phyloP scores from a whole-genome alignment of 2,888 invertebrate genomes.

The Taenaris catops region DNA sequence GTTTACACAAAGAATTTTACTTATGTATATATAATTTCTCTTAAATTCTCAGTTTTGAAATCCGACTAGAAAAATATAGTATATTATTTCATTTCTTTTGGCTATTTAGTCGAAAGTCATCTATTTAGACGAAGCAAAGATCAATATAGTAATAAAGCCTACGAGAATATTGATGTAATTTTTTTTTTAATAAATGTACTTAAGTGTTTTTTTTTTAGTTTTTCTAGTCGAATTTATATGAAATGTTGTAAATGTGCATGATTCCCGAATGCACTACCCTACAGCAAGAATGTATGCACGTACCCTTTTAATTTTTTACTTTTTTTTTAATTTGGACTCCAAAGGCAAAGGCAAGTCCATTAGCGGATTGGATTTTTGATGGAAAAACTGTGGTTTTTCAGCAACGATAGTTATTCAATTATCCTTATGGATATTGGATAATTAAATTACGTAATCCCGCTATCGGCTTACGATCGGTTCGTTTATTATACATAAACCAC shows the following conservation, averaged over 20 bases:
- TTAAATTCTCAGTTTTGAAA: conserved; percentile 20
- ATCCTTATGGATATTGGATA: conserved; percentile 26
- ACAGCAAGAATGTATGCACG: conserved; percentile 75
- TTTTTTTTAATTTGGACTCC: conserved; percentile 39
- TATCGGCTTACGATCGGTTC: conserved; percentile 20
- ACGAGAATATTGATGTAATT: no score
- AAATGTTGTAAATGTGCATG: conserved; percentile 71
- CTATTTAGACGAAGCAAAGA: no score
- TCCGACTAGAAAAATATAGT: conserved; percentile 29
- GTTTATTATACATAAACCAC: conserved; percentile 14
- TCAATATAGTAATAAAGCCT: background rate
- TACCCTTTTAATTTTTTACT: conserved; percentile 44
- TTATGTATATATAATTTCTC: conserved; percentile 19
- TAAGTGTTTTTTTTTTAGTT: background rate
- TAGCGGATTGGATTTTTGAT: conserved; percentile 58
- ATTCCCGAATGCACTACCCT: conserved; percentile 71
- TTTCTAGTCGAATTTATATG: conserved; percentile 39
- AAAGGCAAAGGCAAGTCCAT: conserved; percentile 62
- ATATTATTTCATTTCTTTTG: background rate
- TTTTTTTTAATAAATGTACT: no score
- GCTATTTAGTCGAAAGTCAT: conserved; percentile 2
- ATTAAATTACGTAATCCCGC: conserved; percentile 24
- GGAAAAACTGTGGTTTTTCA: conserved; percentile 21
- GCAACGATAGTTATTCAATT: conserved; percentile 23
- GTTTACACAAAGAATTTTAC: conserved; percentile 13